A percentile compares a stretch with the other conserved stretches of the same genome.
Conservation (phyloP, 2,113 vertebrate genomes). For the Mormyrus lacerda region DNA sequence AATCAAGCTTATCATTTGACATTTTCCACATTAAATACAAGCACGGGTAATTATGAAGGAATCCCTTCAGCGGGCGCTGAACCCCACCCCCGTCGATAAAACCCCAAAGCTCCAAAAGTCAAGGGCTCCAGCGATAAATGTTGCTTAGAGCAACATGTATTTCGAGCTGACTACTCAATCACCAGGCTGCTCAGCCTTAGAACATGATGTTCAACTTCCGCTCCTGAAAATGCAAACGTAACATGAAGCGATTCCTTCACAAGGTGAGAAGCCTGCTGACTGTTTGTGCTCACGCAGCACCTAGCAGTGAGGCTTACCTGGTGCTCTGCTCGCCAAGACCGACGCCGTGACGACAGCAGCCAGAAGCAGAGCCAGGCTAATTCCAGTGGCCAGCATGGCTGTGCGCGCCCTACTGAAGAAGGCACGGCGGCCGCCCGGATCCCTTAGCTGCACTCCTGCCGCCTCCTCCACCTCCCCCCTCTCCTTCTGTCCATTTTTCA, state of each 20-base stretch:
- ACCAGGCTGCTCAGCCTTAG: neutral
- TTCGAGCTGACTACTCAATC: neutral
- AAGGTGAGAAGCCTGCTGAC: neutral
- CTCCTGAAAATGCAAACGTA: neutral
- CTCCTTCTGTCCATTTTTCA: neutral
- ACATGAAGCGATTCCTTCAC: neutral
- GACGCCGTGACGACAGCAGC: slow-evolving; percentile 22
- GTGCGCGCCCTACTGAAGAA: slow-evolving; percentile 26
- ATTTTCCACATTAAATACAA: neutral
- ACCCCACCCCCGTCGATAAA: neutral
- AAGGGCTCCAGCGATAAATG: neutral
- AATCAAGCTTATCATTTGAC: neutral
- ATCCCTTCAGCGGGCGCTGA: neutral
- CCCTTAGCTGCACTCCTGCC: neutral
- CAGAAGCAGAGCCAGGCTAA: slow-evolving; percentile 30
- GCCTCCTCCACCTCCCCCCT: neutral
- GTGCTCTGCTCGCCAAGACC: slow-evolving; percentile 21
- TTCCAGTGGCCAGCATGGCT: slow-evolving; percentile 23
- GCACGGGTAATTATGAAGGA: neutral
- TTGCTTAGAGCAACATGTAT: neutral
- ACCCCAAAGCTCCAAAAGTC: too few species aligned
- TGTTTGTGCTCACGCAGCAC: neutral
- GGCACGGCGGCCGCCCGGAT: neutral
- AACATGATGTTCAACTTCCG: neutral
- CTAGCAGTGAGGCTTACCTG: slow-evolving; percentile 11